Evolutionary conservation across 2,888 invertebrate genomes (phyloP), one percentile per base, ranked within the genome.

Genomic region (Troglohyphantes excavatus): DNA sequence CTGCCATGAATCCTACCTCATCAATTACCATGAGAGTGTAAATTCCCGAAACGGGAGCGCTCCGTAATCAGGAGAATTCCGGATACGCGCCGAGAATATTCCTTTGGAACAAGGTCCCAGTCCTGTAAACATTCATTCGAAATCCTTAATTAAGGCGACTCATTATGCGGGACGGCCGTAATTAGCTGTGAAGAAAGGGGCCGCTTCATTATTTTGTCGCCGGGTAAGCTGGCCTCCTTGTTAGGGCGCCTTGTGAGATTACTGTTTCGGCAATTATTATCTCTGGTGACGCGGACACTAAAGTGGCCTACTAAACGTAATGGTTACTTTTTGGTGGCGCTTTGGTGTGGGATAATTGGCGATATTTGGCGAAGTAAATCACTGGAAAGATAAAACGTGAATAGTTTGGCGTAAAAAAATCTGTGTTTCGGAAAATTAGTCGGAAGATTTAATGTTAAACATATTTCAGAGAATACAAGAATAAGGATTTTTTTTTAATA

Each of bases 161-260:
- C 79, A 68, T 79, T 79, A 79, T 68, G 46, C 46, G 11, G 13
- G 46, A 27, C 53, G 46, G 5, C 29, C 79, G 23, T 79, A 79
- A 79, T 79, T 79, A 79, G 53, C 79, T 79, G 79, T 67, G 79
- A 79, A 79, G 79, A 79, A 79, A 67, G 27, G 11, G 27, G 19
- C 46, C 17, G 21, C 29, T 27, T 46, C 65, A 79, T 68, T 79
- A 79, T 79, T 79, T 79, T 68, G 79, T 79, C 79, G 67, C 29
- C 46, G 79, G 46, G 46, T 19, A 27, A 53, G 46, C n/a, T 19
- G 27, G 7, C 46, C 39, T n/a, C 33, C 21, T 39, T 33, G 33
- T 33, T 33, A 33, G 39, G 68, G 68, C 19, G 21, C 2, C 13
- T n/a, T 19, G 67, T 26, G n/a, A 59, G 75, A 59, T 53, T 75